Evolutionary conservation across 2,113 vertebrate genomes (phyloP).

Genomic region (Lichenostomus cassidix): DNA sequence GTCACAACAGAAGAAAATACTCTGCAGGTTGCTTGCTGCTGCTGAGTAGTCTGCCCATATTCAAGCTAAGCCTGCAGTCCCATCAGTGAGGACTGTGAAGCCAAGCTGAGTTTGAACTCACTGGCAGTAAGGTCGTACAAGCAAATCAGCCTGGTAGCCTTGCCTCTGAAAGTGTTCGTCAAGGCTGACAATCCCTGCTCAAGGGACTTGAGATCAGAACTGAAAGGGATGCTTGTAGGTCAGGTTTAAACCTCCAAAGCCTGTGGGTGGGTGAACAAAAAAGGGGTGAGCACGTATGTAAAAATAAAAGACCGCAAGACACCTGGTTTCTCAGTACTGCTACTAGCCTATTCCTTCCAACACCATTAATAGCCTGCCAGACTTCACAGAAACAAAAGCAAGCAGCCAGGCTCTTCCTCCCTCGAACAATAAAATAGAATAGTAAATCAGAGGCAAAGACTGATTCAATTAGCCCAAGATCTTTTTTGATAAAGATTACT

Average conservation of each 20-base stretch:
- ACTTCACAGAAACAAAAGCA: constrained; percentile 48
- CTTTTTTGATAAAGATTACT: constrained; percentile 60
- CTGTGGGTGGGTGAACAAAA: background rate
- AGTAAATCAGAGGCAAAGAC: background rate
- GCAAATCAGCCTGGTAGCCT: background rate
- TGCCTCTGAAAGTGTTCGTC: background rate
- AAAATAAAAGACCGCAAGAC: constrained; percentile 30
- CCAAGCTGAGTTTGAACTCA: background rate
- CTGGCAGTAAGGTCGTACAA: fast-evolving
- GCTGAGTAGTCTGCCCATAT: background rate
- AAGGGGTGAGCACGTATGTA: background rate
- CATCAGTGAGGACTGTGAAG: background rate
- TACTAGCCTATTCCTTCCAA: constrained; percentile 17
- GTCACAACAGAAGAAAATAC: background rate
- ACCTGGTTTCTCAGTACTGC: constrained; percentile 33
- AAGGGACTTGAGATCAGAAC: background rate
- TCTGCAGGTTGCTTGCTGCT: background rate
- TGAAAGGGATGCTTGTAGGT: background rate
- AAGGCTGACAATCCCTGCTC: background rate
- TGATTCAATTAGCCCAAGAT: constrained; percentile 63
- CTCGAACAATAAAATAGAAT: constrained; percentile 1
- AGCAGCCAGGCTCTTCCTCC: background rate
- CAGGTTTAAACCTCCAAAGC: constrained; percentile 19
- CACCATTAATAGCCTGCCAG: constrained; percentile 45
- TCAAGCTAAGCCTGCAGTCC: background rate